Base-by-base conservation (phyloP, 2,797 vertebrate genomes). In the Micrastur ruficollis region DNA sequence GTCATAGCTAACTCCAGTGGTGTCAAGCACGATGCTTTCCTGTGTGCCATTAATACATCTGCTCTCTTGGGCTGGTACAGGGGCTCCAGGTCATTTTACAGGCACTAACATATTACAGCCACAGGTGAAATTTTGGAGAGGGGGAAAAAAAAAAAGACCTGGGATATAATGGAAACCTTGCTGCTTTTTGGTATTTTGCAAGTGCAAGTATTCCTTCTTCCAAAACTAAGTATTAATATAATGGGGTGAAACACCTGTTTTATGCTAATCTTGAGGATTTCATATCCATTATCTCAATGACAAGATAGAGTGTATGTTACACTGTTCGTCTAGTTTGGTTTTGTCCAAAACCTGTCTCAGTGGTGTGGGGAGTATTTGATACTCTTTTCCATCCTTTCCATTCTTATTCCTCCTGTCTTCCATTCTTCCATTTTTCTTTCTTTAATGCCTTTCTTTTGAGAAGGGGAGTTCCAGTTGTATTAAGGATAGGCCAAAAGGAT, bases 1-100 rank as follows among this genome's bases (percentile, higher is more conserved):
- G 49, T 65, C 1, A 4, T 65, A 70, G 73, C 8, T 1, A 4
- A 47, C 11, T 44, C 46, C 11, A 5, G 17, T 1, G 3, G 18
- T 73, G 76, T 82, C 49, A 26, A n/a, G 19, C 1, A 0, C 0
- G 11, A 26, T 29, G 55, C 23, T 72, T 66, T 84, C 40, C 75
- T 8, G 0, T 42, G 49, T 79, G 62, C 23, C 3, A 0, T 47
- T 42, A 13, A 9, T 17, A 4, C 40, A 49, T 12, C 56, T 52
- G 40, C 26, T 46, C 34, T 12, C 71, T 52, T 2, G 2, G n/a
- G 56, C 55, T 47, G 25, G 2, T 27, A 46, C 44, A 17, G 49
- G 31, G 44, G 22, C 85, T 61, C 17, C 31, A 32, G 23, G 31
- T 72, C 46, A 5, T 47, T 67, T 86, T 53, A 55, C 32, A 65